Base-by-base conservation (phyloP, 2,113 vertebrate genomes). In the Cisticola juncidis region DNA sequence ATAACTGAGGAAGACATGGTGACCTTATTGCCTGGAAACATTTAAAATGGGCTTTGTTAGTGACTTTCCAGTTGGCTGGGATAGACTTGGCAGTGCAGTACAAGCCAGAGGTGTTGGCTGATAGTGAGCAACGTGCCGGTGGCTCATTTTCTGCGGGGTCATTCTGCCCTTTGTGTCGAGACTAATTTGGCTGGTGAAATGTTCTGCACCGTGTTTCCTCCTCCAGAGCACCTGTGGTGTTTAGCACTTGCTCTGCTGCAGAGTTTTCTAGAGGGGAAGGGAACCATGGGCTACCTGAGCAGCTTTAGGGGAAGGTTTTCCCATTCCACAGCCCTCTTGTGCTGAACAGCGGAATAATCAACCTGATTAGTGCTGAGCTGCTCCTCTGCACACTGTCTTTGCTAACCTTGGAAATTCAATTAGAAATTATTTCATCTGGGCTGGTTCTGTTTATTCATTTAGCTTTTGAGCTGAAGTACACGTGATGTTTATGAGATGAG, bases 11-110 rank as follows among this genome's bases (percentile, higher is more conserved):
- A 77, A 95, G 72, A 81, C 33, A 2, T 13, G 33, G 47, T 92
- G 76, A 86, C 86, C 68, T 81, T 86, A 86, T 92, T 96, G 92
- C 92, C 82, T 78, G 82, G 86, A 92, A 77, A 95, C 92, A 62
- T 85, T 65, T 80, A 14, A 85, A 88, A 35, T 11, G n/a, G 29
- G 66, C 70, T 95, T 93, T 93, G 70, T 90, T 77, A 80, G 48
- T 45, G 79, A 50, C 88, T 73, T 90, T 47, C 44, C 47, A 31
- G 76, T 81, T 86, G 92, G 47, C 91, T 47, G 53, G 66, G 45
- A 20, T 23, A 73, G 72, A 38, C 38, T 54, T 86, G 77, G 89
- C 83, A 95, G 72, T 14, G 64, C 47, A n/a, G 47, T 10, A 12
- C 35, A 82, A 61, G 64, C 29, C 72, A 70, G 86, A 88, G 82